A percentile compares a stretch with the other conserved stretches of the same genome.
phyloP scores from a whole-genome alignment of 2,888 invertebrate genomes.

The Drosophila dives region DNA sequence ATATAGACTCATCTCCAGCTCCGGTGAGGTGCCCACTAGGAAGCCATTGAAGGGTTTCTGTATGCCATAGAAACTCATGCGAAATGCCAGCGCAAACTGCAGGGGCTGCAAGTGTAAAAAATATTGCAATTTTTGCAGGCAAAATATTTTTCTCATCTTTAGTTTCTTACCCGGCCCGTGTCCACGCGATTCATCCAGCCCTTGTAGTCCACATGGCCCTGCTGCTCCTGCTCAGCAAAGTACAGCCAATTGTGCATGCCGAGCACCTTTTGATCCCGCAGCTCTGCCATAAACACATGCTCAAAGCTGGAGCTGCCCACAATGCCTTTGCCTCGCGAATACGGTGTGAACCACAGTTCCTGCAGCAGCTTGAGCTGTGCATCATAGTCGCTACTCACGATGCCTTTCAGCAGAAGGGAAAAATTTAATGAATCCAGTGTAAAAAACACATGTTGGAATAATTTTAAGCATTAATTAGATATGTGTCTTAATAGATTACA shows the following conservation, averaged over 20 bases:
- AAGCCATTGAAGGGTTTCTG: slow-evolving; percentile 68
- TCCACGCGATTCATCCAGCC: slow-evolving; percentile 70
- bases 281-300: slow-evolving; percentile 80
- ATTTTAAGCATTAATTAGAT: neutral
- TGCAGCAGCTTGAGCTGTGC: slow-evolving; percentile 72
- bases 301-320: slow-evolving; percentile 82
- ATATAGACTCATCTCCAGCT: slow-evolving; percentile 78
- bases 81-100: slow-evolving; percentile 59
- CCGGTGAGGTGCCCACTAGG: slow-evolving; percentile 78
- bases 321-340: slow-evolving; percentile 72
- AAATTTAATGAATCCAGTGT: neutral
- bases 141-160: neutral
- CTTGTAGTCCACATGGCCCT: slow-evolving; percentile 78
- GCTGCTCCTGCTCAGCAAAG: slow-evolving; percentile 78
- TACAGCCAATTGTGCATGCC: slow-evolving; percentile 82
- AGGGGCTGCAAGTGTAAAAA: slow-evolving; percentile 52
- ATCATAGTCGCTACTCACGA: slow-evolving; percentile 64
- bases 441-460: neutral
- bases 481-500: neutral
- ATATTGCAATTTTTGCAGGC: neutral
- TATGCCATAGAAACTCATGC: slow-evolving; percentile 68
- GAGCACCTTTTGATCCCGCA: slow-evolving; percentile 70
- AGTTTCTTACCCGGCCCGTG: slow-evolving; percentile 65
- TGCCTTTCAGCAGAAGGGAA: slow-evolving; percentile 36
- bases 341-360: slow-evolving; percentile 80